These are phyloP conservation scores for Anas platyrhynchos DNA, from an alignment of 2,113 vertebrate genomes.

Conservation along the genomic window DNA sequence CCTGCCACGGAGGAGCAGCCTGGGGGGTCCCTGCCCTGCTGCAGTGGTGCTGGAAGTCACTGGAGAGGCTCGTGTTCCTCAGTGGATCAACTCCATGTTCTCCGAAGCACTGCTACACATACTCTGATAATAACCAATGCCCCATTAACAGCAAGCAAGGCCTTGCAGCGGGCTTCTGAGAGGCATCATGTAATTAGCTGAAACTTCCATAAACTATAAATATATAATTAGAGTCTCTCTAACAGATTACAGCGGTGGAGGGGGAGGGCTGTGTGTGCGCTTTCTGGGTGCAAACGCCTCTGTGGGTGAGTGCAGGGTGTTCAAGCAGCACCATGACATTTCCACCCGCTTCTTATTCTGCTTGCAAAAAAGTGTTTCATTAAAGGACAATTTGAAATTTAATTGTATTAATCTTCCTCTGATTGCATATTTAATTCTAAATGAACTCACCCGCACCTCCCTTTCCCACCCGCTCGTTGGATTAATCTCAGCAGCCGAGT, in stretches of 20 bases:
- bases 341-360: background rate
- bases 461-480: background rate
- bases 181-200: background rate
- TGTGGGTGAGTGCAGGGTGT: background rate
- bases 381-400: conserved; percentile 23
- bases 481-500: background rate
- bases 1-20: background rate
- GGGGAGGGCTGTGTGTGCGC: fast-evolving
- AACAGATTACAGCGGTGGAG: background rate
- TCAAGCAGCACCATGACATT: fast-evolving
- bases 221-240: conserved; percentile 17
- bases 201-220: conserved; percentile 25
- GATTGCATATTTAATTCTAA: conserved; percentile 11
- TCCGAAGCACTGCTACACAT: background rate
- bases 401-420: conserved; percentile 41
- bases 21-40: background rate
- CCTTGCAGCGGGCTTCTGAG: background rate
- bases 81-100: background rate
- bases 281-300: background rate
- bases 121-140: background rate
- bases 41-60: background rate
- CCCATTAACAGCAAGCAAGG: background rate
- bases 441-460: background rate
- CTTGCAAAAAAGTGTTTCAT: background rate
- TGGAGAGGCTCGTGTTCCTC: background rate